phyloP scores from a whole-genome alignment of 2,888 invertebrate species.

The Tuberolachnus salignus region DNA sequence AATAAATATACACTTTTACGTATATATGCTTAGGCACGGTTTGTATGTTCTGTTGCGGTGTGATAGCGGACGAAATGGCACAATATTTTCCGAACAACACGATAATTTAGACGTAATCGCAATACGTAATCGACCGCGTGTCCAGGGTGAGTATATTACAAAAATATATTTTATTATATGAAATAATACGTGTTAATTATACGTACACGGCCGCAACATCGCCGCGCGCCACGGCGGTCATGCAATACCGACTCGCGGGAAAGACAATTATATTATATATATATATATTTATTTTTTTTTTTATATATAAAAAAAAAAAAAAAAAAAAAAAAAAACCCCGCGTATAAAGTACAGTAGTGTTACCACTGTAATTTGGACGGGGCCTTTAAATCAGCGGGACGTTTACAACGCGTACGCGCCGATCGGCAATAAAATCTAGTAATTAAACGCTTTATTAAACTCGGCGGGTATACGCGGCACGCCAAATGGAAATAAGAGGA shows the following conservation, averaged over 20 bases:
- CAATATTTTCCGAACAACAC: constrained; percentile 24
- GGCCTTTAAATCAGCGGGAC: no score
- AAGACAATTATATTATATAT: background rate
- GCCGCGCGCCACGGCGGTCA: constrained; percentile 7
- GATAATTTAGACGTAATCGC: constrained; percentile 39
- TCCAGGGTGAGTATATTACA: background rate
- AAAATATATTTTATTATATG: background rate
- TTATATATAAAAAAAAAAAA: no score
- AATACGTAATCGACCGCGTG: constrained; percentile 29
- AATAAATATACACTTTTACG: no score
- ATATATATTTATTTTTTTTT: no score
- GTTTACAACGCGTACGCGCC: background rate
- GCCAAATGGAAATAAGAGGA: constrained; percentile 22
- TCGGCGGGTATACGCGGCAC: background rate
- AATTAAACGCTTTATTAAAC: constrained; percentile 51
- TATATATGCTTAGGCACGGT: no score
- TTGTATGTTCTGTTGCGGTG: no score
- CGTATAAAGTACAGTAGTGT: no score
- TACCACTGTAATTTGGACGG: constrained; percentile 39
- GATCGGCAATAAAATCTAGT: constrained; percentile 44
- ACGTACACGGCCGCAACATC: constrained; percentile 21
- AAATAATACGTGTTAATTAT: constrained; percentile 46
- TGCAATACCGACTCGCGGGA: background rate
- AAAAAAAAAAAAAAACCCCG: no score
- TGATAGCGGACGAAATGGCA: no score